A percentile compares a stretch with the other conserved stretches of the same genome.
Conservation (phyloP, 2,888 invertebrate genomes). For the Catocala fraxini region DNA sequence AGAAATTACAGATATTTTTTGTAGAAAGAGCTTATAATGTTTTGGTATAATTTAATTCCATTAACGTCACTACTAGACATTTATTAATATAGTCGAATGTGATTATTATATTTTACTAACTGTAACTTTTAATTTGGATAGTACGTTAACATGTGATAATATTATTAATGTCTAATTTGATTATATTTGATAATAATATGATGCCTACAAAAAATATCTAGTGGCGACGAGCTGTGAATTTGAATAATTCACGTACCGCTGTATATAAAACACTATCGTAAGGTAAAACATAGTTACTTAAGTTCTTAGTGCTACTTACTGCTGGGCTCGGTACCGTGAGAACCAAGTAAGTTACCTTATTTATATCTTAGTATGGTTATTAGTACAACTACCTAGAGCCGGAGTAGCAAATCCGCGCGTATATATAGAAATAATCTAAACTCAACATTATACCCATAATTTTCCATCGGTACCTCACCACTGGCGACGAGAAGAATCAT, state of each 20-base stretch:
- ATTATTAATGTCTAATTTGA: constrained; percentile 15
- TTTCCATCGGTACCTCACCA: constrained; percentile 21
- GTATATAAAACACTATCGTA: constrained; percentile 16
- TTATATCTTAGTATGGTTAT: constrained; percentile 34
- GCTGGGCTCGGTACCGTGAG: constrained; percentile 33
- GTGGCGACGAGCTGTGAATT: constrained; percentile 5
- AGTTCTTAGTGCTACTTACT: constrained; percentile 14
- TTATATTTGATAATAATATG: constrained; percentile 11
- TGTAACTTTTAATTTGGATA: not conserved
- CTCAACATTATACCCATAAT: constrained; percentile 22
- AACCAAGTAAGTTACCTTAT: constrained; percentile 21
- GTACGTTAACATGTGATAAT: constrained; percentile 10
- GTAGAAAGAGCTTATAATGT: not conserved
- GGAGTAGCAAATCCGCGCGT: constrained; percentile 10
- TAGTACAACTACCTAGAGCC: constrained; percentile 18
- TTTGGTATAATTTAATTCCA: too few species aligned
- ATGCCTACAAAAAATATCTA: constrained; percentile 20
- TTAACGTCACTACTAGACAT: not conserved
- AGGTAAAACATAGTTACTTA: constrained; percentile 15
- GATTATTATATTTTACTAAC: constrained; percentile 10
- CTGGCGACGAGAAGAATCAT: constrained; percentile 10
- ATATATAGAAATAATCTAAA: constrained; percentile 21
- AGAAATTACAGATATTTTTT: constrained; percentile 26
- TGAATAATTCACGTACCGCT: constrained; percentile 12
- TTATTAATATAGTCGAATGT: constrained; percentile 14